Evolutionary conservation across 2,888 invertebrate genomes (phyloP).

Genomic region (Drosophila ezoana): DNA sequence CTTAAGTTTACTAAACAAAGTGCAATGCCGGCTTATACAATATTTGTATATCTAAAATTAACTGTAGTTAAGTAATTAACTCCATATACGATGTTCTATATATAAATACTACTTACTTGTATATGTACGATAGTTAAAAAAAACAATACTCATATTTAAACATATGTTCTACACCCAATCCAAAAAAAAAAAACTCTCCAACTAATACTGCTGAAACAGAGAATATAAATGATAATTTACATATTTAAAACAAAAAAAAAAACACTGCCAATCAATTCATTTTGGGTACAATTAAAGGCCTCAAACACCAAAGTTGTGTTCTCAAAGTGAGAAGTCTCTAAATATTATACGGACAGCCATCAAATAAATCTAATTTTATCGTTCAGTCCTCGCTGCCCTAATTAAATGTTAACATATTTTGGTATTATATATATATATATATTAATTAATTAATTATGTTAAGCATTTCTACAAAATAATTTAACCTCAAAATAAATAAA

Average conservation of each 20-base stretch:
- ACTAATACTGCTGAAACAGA: constrained; percentile 20
- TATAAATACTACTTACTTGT: constrained; percentile 1
- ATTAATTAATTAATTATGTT: constrained; percentile 44
- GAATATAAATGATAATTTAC: constrained; percentile 6
- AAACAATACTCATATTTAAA: constrained; percentile 55
- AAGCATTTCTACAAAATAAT: constrained; percentile 51
- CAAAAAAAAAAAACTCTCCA: constrained; percentile 17
- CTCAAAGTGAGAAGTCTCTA: constrained; percentile 1
- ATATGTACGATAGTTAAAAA: constrained; percentile 30
- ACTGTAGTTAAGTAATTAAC: constrained; percentile 17
- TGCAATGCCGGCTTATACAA: constrained; percentile 57
- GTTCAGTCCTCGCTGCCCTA: constrained; percentile 26
- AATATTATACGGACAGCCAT: constrained; percentile 8
- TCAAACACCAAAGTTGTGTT: constrained; percentile 9
- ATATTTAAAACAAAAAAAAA: constrained; percentile 4
- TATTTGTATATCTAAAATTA: constrained; percentile 52
- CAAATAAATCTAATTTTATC: background rate
- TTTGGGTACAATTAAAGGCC: background rate
- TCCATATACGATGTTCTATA: constrained; percentile 16
- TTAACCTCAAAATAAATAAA: constrained; percentile 22
- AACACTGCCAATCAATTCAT: constrained; percentile 40
- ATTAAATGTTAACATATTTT: constrained; percentile 47
- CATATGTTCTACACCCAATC: constrained; percentile 22
- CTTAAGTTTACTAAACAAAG: constrained; percentile 38
- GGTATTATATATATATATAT: constrained; percentile 59